phyloP scores from a whole-genome alignment of 2,113 vertebrate species.

The Calonectris borealis region DNA sequence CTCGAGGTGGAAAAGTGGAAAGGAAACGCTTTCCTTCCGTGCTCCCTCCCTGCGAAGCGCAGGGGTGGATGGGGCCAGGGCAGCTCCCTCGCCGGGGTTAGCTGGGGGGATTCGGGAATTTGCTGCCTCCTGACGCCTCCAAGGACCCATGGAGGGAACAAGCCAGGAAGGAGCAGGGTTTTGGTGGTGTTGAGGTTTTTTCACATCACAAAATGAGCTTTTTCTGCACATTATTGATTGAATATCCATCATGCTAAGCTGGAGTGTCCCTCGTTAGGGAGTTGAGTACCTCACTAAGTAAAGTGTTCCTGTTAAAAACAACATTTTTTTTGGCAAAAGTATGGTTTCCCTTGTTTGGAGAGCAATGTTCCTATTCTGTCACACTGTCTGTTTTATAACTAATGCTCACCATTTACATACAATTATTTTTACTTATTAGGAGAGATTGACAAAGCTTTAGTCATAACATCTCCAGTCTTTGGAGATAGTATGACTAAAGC shows the following conservation, averaged over 20 bases:
- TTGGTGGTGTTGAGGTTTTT: not conserved
- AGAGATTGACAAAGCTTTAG: not conserved
- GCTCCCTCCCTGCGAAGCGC: rapidly evolving
- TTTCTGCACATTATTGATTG: not conserved
- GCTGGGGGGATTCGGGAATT: not conserved
- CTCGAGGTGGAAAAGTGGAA: not conserved
- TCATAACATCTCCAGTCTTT: not conserved
- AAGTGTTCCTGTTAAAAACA: not conserved
- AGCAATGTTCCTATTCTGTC: not conserved
- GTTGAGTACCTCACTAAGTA: not conserved
- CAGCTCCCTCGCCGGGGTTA: not conserved
- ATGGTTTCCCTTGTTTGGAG: not conserved
- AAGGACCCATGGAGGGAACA: rapidly evolving
- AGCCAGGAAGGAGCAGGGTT: not conserved
- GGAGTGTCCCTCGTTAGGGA: not conserved
- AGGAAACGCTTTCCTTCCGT: rapidly evolving
- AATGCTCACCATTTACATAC: not conserved
- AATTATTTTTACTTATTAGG: not conserved
- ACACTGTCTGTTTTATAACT: not conserved
- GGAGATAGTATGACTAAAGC: not conserved
- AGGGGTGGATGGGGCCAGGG: rapidly evolving
- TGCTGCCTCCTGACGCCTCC: not conserved
- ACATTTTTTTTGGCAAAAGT: not conserved
- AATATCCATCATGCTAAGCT: not conserved
- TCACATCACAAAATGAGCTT: not conserved